phyloP scores from a whole-genome alignment of 2,888 invertebrate species.

The Mellilla xanthometata region DNA sequence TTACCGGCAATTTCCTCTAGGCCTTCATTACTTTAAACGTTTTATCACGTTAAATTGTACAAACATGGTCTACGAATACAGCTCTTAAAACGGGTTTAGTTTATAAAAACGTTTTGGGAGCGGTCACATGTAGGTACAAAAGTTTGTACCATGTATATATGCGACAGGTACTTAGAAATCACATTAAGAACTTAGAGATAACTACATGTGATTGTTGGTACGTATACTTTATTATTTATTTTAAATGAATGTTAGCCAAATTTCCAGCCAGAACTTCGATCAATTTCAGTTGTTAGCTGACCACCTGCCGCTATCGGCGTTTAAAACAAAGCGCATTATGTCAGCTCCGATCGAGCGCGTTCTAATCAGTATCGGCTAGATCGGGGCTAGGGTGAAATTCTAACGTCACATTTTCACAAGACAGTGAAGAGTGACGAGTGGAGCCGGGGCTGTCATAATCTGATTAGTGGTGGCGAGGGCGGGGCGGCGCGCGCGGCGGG shows the following conservation, averaged over 20 bases:
- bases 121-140: background rate
- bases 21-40: constrained; percentile 73
- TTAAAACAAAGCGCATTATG: constrained; percentile 50
- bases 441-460: constrained; percentile 75
- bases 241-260: too few species aligned
- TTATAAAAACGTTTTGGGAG: background rate
- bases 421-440: constrained; percentile 66
- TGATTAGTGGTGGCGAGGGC: constrained; percentile 72
- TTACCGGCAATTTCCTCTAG: constrained; percentile 57
- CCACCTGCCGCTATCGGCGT: constrained; percentile 42
- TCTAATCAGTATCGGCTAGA: constrained; percentile 35
- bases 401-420: constrained; percentile 57
- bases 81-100: constrained; percentile 46
- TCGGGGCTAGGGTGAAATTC: constrained; percentile 30
- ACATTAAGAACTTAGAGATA: too few species aligned
- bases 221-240: too few species aligned
- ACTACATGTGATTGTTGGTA: too few species aligned
- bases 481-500: too few species aligned
- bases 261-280: constrained; percentile 12
- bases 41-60: constrained; percentile 65
- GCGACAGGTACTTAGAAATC: too few species aligned
- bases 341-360: constrained; percentile 37
- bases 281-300: constrained; percentile 22
- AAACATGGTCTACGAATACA: constrained; percentile 60
- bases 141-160: too few species aligned